Conservation (phyloP, 2,888 invertebrate genomes). For the Gastrophysa polygoni region DNA sequence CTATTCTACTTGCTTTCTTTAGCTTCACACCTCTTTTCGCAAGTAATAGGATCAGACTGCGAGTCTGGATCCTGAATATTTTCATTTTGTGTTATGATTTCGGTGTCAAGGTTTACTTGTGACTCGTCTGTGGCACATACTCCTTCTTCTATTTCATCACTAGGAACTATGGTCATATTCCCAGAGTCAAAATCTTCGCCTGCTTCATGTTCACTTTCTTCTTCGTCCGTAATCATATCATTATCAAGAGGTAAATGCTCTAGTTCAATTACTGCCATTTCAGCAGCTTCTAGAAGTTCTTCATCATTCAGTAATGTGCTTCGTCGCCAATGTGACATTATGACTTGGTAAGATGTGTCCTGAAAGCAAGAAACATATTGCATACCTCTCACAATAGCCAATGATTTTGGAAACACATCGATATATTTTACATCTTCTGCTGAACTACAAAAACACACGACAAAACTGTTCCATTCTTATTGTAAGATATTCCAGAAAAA, state of each 20-base stretch:
- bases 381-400: neutral
- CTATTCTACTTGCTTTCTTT: neutral
- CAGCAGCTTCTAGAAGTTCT: constrained; percentile 7
- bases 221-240: constrained; percentile 8
- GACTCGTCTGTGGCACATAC: too few relatives aligned
- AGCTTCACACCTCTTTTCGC: constrained; percentile 1
- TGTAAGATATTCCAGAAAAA: neutral
- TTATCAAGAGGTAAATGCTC: constrained; percentile 15
- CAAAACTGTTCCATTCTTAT: neutral
- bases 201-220: constrained; percentile 12
- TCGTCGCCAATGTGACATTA: neutral
- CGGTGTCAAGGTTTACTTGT: constrained; percentile 7
- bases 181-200: neutral
- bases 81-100: constrained; percentile 3
- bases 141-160: too few relatives aligned
- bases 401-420: neutral
- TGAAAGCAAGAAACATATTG: neutral
- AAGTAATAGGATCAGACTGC: neutral
- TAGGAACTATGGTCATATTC: neutral
- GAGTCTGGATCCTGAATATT: constrained; percentile 6
- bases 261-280: constrained; percentile 5
- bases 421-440: neutral
- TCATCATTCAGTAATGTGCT: neutral
- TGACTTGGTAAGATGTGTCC: neutral
- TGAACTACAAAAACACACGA: neutral